Evolutionary conservation across 2,113 vertebrate genomes (phyloP), one percentile per base, ranked within the genome.

Genomic region (Colossoma macropomum): DNA sequence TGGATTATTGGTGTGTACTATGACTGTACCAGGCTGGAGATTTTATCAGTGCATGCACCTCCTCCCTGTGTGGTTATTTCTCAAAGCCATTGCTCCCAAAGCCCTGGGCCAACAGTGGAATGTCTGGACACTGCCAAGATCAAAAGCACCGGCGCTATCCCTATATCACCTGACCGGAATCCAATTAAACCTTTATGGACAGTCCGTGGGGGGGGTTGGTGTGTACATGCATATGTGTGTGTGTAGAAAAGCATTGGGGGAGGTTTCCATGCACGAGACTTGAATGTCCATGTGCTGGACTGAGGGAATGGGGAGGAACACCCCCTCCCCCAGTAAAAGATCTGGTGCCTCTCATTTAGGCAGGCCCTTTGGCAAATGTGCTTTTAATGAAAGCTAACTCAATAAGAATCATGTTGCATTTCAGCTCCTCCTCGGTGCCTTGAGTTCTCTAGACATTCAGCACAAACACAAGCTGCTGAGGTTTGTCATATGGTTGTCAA

Each of bases 111-210:
- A 86, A 88, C 88, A 90, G 89, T 85, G 91, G 85, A 87, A 89
- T 88, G 85, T 85, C 77, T 77, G 34, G 89, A 92, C 81, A 84
- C 82, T 89, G 76, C 68, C 56, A 69, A 87, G 92, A 93, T 94
- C 92, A 94, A 93, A 93, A 90, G 73, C 82, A 65, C 89, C 87
- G 88, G 89, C 77, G 82, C 52, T 77, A 90, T 82, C 50, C 84
- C 71, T 82, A 83, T 87, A 85, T 92, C 92, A 93, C 90, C 93
- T 92, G 92, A 94, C 90, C 90, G 93, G 91, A 93, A 94, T 93
- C 93, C 89, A 92, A 92, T 94, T 92, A 92, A 92, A 90, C 87
- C 90, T 93, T 92, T 91, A 91, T 90, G 88, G 88, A 89, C 79
- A 86, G 89, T 92, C 91, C 89, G 93, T 85, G 90, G 84, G 32